Percentiles rank a stretch among this genome's conserved stretches.
Evolutionary conservation across 2,113 vertebrate species (phyloP).

Genomic region (Clarias batrachus): DNA sequence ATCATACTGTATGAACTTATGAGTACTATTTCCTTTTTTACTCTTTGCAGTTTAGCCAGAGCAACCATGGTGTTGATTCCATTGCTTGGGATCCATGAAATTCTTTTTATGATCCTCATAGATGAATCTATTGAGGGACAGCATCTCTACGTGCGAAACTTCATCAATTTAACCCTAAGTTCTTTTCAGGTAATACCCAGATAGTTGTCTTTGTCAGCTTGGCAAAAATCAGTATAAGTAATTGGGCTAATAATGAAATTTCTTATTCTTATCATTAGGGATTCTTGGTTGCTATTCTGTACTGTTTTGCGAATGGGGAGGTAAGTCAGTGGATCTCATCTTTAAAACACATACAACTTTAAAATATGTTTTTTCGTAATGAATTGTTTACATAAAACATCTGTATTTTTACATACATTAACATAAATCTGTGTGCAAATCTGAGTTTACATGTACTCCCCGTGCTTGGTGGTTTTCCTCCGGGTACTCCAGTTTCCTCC

Average conservation of each 20-base stretch:
- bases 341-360: not conserved
- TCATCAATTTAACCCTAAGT: slow-evolving; percentile 85
- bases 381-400: not conserved
- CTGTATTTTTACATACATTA: too few species aligned
- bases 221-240: not conserved
- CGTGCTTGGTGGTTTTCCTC: too few species aligned
- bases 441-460: too few species aligned
- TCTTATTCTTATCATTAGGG: slow-evolving; percentile 74
- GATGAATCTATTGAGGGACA: slow-evolving; percentile 84
- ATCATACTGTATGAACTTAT: not conserved
- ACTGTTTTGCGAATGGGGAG: slow-evolving; percentile 95
- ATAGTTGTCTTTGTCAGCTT: not conserved
- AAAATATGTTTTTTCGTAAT: not conserved
- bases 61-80: slow-evolving; percentile 91
- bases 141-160: slow-evolving; percentile 77
- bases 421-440: too few species aligned
- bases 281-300: slow-evolving; percentile 86
- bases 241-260: not conserved
- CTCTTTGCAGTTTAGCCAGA: slow-evolving; percentile 79
- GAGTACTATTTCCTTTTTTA: not conserved
- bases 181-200: slow-evolving; percentile 82
- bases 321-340: slow-evolving; percentile 67
- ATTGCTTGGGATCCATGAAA: slow-evolving; percentile 89
- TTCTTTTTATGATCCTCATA: slow-evolving; percentile 82
- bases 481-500: too few species aligned